These are phyloP conservation scores for Ceramica pisi DNA, from an alignment of 2,888 invertebrate species.

Conservation along the genomic window DNA sequence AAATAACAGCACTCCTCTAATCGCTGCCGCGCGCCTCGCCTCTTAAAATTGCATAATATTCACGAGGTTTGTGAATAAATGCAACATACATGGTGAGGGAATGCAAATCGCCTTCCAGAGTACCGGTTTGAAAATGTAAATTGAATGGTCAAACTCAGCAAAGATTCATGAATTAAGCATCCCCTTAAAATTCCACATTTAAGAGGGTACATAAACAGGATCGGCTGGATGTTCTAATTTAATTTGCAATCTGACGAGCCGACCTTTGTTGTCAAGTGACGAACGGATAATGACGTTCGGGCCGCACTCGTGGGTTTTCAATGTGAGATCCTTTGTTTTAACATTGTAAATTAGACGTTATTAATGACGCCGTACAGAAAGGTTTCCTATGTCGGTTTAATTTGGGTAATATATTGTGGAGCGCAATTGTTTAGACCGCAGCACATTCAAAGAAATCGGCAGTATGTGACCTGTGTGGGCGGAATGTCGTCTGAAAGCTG, in stretches of 20 bases:
- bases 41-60: constrained; percentile 72
- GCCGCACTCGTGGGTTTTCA: constrained; percentile 71
- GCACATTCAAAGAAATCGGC: constrained; percentile 67
- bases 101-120: constrained; percentile 82
- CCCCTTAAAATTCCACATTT: constrained; percentile 85
- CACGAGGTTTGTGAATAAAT: constrained; percentile 75
- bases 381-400: constrained; percentile 76
- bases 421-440: constrained; percentile 67
- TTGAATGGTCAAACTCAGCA: constrained; percentile 85
- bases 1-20: constrained; percentile 79
- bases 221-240: constrained; percentile 83
- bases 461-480: constrained; percentile 38
- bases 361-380: constrained; percentile 78
- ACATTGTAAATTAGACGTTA: constrained; percentile 80
- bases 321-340: constrained; percentile 77
- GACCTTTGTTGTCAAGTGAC: constrained; percentile 81
- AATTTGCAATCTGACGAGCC: constrained; percentile 83
- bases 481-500: constrained; percentile 46
- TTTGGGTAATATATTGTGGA: constrained; percentile 75
- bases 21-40: constrained; percentile 58
- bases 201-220: constrained; percentile 82
- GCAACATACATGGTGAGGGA: constrained; percentile 79
- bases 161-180: constrained; percentile 88
- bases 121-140: constrained; percentile 87
- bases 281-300: constrained; percentile 80